Evolutionary conservation across 1,140 invertebrate genomes (phyloP), one percentile per base, ranked within the genome.

Genomic region (Prorops nasuta): DNA sequence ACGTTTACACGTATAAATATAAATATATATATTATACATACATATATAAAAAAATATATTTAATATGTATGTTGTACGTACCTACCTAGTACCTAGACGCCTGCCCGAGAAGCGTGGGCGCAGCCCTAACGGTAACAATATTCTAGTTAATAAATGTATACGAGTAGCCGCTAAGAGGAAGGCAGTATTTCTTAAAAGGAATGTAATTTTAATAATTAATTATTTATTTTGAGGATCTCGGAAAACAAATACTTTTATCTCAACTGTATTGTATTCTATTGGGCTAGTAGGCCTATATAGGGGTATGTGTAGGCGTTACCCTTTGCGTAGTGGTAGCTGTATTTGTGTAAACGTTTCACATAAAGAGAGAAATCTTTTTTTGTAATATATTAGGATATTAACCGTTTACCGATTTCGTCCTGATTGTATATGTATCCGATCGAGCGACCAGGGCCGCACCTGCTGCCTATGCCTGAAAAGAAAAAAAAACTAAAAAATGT

Each of bases 101-200:
- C 62, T 52, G 46, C 50, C 55, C 55, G 38, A 47, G 32, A 40
- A 35, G 58, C 56, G 48, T 60, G 53, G 57, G 63, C 66, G 68
- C 64, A 68, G 69, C 66, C 69, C 69, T 68, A 69, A 69, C 67
- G 71, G 64, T 73, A 72, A 76, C 65, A 66, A 69, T 73, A 77
- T 74, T 76, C 73, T 78, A 77, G 74, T 76, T 75, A 77, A 74
- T 69, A 64, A 75, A 74, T 78, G 76, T 78, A 78, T 78, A 78
- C 76, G 76, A 78, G 59, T 77, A 77, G 67, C 58, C 64, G 60
- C 63, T 76, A 74, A 76, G 71, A 63, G 58, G 57, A 54, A 57
- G 58, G 59, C 70, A 76, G 74, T 78, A 78, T 78, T 77, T 77
- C 70, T 75, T n/a, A 74, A 75, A 68, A 74, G 64, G 64, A 68